Conservation (phyloP, 2,797 vertebrate genomes). For the Sebastes kiyomatsui region DNA sequence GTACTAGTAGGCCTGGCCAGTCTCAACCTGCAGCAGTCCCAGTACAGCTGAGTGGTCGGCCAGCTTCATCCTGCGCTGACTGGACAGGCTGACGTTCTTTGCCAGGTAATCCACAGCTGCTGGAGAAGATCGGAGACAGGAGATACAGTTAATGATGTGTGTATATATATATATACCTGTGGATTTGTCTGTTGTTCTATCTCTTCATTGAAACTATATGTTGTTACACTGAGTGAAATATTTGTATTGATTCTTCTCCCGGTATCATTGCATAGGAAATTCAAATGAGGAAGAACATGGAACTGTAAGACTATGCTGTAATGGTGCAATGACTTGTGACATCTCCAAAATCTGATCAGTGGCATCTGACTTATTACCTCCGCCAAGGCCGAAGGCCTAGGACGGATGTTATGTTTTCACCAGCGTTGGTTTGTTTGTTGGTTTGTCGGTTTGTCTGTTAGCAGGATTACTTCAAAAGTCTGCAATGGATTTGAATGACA, state of each 20-base stretch:
- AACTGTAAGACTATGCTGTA: neutral
- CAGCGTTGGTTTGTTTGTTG: too few relatives aligned
- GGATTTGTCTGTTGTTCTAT: neutral
- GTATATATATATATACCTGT: neutral
- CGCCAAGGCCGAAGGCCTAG: too few relatives aligned
- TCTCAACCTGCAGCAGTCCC: constrained; percentile 96
- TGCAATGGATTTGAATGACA: too few relatives aligned
- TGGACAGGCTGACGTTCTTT: constrained; percentile 95
- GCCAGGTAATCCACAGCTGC: constrained; percentile 95
- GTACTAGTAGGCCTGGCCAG: constrained; percentile 93
- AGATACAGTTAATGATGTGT: neutral
- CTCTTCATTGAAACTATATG: neutral
- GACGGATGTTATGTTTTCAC: too few relatives aligned
- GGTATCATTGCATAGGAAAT: neutral
- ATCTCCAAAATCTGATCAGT: neutral
- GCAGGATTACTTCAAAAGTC: too few relatives aligned
- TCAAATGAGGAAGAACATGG: neutral
- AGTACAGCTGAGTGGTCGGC: constrained; percentile 94
- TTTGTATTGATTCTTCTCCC: neutral
- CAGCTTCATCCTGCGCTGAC: constrained; percentile 95
- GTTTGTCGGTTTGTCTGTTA: too few relatives aligned
- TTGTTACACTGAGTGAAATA: neutral
- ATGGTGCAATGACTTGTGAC: neutral
- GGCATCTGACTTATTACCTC: neutral
- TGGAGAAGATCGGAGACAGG: constrained; percentile 35